Percentiles rank a stretch among this genome's conserved stretches.
These are phyloP conservation scores for Hirundichthys speculiger DNA, from an alignment of 2,113 vertebrate genomes.

Conservation along the genomic window DNA sequence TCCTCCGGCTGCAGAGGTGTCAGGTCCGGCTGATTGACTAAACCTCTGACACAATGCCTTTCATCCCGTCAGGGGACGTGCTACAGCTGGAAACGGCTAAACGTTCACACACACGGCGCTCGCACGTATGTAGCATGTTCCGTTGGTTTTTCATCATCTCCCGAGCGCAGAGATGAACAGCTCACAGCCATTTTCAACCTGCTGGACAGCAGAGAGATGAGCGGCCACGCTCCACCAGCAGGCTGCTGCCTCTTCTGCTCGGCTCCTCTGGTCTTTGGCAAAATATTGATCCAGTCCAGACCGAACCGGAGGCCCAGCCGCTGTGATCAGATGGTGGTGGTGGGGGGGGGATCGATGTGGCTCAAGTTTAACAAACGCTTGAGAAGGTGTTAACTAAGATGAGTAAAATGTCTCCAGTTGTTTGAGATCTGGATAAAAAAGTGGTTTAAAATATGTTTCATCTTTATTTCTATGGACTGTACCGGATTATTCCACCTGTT, in stretches of 20 bases:
- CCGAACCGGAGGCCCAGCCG: slow-evolving; percentile 34
- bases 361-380: too few species aligned
- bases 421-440: too few species aligned
- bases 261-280: slow-evolving; percentile 18
- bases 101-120: background rate
- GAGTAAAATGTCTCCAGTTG: too few species aligned
- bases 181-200: slow-evolving; percentile 36
- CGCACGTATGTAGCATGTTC: rapidly evolving
- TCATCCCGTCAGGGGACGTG: slow-evolving; percentile 17
- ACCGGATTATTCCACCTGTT: too few species aligned
- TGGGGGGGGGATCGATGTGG: slow-evolving; percentile 8
- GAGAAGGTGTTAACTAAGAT: too few species aligned
- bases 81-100: slow-evolving; percentile 6
- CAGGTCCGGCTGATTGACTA: slow-evolving; percentile 34
- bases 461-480: too few species aligned
- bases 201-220: slow-evolving; percentile 32
- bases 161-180: slow-evolving; percentile 11
- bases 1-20: slow-evolving; percentile 51
- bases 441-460: too few species aligned
- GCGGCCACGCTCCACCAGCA: slow-evolving; percentile 18
- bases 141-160: slow-evolving; percentile 1
- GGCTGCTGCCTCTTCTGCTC: slow-evolving; percentile 28
- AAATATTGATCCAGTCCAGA: slow-evolving; percentile 56
- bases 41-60: slow-evolving; percentile 21
- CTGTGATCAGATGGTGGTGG: slow-evolving; percentile 23